Evolutionary conservation across 2,797 vertebrate species (phyloP).

Genomic region (Philypnodon macrostomus): DNA sequence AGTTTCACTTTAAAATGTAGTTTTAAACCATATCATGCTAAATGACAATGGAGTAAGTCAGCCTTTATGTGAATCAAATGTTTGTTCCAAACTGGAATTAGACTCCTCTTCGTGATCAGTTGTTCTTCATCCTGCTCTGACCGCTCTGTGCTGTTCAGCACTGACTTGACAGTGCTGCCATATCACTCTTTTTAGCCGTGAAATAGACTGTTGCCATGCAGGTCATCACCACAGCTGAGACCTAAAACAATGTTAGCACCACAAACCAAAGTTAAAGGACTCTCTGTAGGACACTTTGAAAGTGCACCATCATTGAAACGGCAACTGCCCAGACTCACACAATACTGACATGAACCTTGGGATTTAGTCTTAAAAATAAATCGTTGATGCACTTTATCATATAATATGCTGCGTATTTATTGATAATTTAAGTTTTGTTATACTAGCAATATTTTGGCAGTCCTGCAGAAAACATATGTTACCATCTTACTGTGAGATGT

Average conservation of each 20-base stretch:
- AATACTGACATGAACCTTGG: too few species aligned
- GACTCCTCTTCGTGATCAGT: conserved; percentile 42
- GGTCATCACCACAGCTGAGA: conserved; percentile 27
- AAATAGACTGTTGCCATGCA: conserved; percentile 43
- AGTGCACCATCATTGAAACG: too few species aligned
- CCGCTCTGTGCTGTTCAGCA: conserved; percentile 40
- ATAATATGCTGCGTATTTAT: too few species aligned
- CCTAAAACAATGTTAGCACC: conserved; percentile 17
- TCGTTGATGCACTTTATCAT: too few species aligned
- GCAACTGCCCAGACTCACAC: too few species aligned
- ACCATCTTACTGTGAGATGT: neutral
- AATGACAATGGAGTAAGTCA: conserved; percentile 20
- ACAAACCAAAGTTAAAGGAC: neutral
- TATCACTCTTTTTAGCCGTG: conserved; percentile 37
- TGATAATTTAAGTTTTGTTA: too few species aligned
- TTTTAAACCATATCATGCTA: neutral
- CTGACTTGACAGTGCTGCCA: conserved; percentile 32
- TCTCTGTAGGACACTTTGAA: neutral
- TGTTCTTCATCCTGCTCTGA: conserved; percentile 47
- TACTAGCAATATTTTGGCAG: too few species aligned
- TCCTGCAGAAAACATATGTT: too few species aligned
- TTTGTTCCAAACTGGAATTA: conserved; percentile 47
- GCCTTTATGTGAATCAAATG: conserved; percentile 42
- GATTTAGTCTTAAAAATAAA: too few species aligned
- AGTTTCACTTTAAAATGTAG: too few species aligned